Evolutionary conservation across 2,888 invertebrate species (phyloP).

Genomic region (Pterobdella sp.): DNA sequence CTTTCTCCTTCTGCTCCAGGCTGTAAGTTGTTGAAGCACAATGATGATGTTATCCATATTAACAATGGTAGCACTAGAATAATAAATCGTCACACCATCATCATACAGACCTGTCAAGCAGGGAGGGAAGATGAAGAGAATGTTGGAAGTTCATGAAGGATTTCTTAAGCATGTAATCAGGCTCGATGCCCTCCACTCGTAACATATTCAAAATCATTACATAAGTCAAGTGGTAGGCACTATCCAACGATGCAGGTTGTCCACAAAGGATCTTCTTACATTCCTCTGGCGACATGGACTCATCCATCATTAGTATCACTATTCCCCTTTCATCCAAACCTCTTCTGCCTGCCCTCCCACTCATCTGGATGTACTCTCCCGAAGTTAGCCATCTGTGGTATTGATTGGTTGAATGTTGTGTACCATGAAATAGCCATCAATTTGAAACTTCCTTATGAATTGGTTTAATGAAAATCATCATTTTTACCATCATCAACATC

Average conservation of each 20-base stretch:
- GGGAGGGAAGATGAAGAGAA: constrained; percentile 81
- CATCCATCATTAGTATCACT: constrained; percentile 96
- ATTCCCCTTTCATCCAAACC: constrained; percentile 91
- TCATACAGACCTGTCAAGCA: constrained; percentile 58
- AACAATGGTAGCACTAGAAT: no score
- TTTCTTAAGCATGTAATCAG: constrained; percentile 94
- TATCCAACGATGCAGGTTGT: constrained; percentile 89
- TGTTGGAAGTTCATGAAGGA: constrained; percentile 99
- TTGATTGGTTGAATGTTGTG: not conserved
- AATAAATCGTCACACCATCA: not conserved
- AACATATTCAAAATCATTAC: constrained; percentile 96
- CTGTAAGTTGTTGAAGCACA: constrained; percentile 34
- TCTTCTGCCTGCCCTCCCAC: constrained; percentile 90
- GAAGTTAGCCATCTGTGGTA: constrained; percentile 60
- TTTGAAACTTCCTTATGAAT: not conserved
- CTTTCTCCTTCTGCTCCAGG: constrained; percentile 59
- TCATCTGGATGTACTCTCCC: constrained; percentile 99
- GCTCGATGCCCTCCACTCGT: constrained; percentile 96
- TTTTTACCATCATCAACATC: no score
- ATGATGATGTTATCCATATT: not conserved
- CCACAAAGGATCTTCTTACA: constrained; percentile 66
- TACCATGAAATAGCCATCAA: not conserved
- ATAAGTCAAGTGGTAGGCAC: constrained; percentile 96
- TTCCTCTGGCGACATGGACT: constrained; percentile 66
- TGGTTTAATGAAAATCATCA: no score